phyloP scores from a whole-genome alignment of 2,797 vertebrate species.

The Pseudopleuronectes americanus region DNA sequence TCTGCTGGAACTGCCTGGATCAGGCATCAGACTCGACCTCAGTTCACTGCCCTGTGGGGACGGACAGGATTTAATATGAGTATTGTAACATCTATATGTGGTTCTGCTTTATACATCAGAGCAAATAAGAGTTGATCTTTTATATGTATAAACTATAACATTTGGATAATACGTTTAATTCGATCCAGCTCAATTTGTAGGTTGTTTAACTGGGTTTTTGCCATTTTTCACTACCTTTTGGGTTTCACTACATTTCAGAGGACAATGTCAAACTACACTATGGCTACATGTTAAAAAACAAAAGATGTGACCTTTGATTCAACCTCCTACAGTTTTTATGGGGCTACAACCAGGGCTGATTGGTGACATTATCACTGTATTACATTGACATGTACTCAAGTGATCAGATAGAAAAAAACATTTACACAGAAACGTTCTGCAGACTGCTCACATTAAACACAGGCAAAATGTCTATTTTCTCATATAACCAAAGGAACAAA shows the following conservation, averaged over 20 bases:
- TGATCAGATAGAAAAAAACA: no score
- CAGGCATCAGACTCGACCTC: slow-evolving; percentile 21
- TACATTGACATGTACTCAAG: no score
- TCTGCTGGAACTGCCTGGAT: slow-evolving; percentile 23
- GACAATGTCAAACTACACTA: neutral
- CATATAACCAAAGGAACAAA: no score
- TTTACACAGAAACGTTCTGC: no score
- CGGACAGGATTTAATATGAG: slow-evolving; percentile 20
- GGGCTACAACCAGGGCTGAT: neutral
- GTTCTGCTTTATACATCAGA: slow-evolving; percentile 43
- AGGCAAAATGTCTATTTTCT: no score
- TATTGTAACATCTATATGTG: slow-evolving; percentile 18
- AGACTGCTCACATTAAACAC: no score
- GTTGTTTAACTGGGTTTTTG: no score
- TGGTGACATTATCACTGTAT: no score
- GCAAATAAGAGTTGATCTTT: no score
- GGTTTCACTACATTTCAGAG: neutral
- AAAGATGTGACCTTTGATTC: neutral
- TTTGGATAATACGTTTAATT: neutral
- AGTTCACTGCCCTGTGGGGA: slow-evolving; percentile 25
- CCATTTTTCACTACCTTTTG: no score
- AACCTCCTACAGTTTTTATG: neutral
- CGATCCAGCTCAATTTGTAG: neutral
- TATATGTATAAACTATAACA: no score
- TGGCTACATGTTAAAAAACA: neutral